phyloP scores from a whole-genome alignment of 1,140 invertebrate species.

The Brachionus rubens region DNA sequence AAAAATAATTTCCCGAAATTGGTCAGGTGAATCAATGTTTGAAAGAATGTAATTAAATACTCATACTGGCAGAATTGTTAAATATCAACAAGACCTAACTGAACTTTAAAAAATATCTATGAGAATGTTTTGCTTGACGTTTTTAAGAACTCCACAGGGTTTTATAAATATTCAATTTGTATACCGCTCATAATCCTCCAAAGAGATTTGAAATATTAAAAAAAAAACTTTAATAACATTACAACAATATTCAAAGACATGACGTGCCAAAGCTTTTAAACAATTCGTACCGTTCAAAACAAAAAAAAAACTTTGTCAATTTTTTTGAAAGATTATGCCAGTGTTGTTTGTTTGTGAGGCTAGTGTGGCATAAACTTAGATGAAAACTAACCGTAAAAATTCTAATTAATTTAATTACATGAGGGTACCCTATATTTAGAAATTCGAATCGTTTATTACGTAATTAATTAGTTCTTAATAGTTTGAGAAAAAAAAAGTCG shows the following conservation, averaged over 20 bases:
- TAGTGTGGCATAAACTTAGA: slow-evolving; percentile 1
- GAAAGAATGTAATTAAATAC: no score
- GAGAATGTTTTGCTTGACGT: background rate
- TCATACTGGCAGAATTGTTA: no score
- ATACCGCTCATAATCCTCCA: background rate
- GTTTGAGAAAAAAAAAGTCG: no score
- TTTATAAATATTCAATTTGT: background rate
- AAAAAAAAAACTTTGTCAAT: no score
- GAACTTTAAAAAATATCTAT: no score
- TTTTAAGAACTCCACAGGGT: slow-evolving; percentile 11
- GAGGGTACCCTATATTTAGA: no score
- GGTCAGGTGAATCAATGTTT: no score
- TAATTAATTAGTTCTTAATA: no score
- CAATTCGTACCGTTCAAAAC: background rate
- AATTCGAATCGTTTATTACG: no score
- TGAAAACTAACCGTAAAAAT: background rate
- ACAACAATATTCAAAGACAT: slow-evolving; percentile 9
- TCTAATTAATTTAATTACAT: no score
- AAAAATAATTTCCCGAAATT: background rate
- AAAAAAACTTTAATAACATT: slow-evolving; percentile 1
- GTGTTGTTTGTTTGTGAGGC: slow-evolving; percentile 3
- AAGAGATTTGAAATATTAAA: no score
- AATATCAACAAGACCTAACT: no score
- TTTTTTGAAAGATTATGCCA: slow-evolving; percentile 9
- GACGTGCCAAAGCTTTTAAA: background rate